Conservation (phyloP, 2,888 invertebrate species). For the Hoplodrina ambigua region DNA sequence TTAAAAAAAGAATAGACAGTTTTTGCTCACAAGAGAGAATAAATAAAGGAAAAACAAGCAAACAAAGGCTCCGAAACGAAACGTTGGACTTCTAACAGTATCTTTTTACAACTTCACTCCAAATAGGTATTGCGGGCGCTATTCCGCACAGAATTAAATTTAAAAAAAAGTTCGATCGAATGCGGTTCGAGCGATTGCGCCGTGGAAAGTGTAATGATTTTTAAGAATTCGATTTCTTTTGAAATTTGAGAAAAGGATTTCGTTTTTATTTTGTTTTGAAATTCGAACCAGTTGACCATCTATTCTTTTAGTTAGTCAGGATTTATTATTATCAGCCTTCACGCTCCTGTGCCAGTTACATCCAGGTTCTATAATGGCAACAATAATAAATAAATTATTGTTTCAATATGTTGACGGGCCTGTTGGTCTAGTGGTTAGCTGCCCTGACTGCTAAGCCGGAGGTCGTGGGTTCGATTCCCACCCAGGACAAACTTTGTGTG, state of each 20-base stretch:
- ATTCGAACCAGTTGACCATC: background rate
- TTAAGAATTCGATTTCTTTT: slow-evolving; percentile 56
- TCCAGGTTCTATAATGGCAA: background rate
- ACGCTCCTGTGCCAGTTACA: background rate
- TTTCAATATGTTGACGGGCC: too few species aligned
- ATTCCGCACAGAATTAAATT: slow-evolving; percentile 58
- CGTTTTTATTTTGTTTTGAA: slow-evolving; percentile 17
- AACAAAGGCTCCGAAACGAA: slow-evolving; percentile 51
- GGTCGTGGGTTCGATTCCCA: too few species aligned
- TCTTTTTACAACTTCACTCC: slow-evolving; percentile 60
- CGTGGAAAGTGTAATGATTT: slow-evolving; percentile 54
- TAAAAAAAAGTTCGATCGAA: slow-evolving; percentile 49
- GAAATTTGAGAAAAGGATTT: slow-evolving; percentile 18
- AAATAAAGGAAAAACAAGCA: slow-evolving; percentile 57
- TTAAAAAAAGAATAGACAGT: slow-evolving; percentile 53
- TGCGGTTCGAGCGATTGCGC: slow-evolving; percentile 30
- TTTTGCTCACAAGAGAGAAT: slow-evolving; percentile 40
- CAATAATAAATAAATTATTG: too few species aligned
- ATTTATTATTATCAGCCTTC: background rate
- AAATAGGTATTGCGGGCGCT: slow-evolving; percentile 55
- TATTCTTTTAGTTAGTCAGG: background rate
- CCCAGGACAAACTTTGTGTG: too few species aligned
- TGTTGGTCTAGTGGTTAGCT: too few species aligned
- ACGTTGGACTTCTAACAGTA: slow-evolving; percentile 54
- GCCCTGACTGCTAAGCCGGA: too few species aligned